A percentile compares a stretch with the other conserved stretches of the same genome.
phyloP scores from a whole-genome alignment of 2,797 vertebrate genomes.

The Acrossocheilus wenchowensis region DNA sequence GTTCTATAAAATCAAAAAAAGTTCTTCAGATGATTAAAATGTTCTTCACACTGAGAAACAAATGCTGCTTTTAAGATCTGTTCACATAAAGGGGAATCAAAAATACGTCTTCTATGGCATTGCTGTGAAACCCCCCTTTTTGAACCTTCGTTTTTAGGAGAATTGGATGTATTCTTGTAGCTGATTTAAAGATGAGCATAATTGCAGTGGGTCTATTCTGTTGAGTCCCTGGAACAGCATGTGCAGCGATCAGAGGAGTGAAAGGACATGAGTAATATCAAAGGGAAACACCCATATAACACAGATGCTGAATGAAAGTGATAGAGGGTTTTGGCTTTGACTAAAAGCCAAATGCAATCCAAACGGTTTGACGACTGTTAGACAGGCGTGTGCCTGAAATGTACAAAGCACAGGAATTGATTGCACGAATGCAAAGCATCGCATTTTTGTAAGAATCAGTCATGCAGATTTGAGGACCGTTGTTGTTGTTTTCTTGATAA shows the following conservation, averaged over 20 bases:
- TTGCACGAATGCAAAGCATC: neutral
- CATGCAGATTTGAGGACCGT: constrained; percentile 15
- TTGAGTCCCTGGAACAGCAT: neutral
- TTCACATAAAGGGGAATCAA: neutral
- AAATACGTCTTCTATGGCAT: neutral
- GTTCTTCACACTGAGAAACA: neutral
- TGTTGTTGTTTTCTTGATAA: constrained; percentile 39
- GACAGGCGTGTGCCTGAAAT: constrained; percentile 32
- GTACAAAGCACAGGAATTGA: neutral
- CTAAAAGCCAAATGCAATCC: constrained; percentile 27
- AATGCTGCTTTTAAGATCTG: neutral
- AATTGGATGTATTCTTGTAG: neutral
- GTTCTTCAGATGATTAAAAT: neutral
- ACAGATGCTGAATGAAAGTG: constrained; percentile 42
- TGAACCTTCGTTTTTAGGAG: neutral
- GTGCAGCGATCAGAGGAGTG: constrained; percentile 23
- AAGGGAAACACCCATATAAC: constrained; percentile 23
- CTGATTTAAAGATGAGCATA: neutral
- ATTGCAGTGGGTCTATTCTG: neutral
- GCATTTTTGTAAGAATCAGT: neutral
- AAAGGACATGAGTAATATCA: constrained; percentile 57
- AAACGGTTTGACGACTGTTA: constrained; percentile 19
- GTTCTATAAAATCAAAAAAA: neutral
- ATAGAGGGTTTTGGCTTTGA: constrained; percentile 40
- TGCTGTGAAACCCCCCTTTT: neutral